A percentile compares a stretch with the other conserved stretches of the same genome.
Conservation (phyloP, 2,888 invertebrate genomes). For the Cryptocephalus primarius region DNA sequence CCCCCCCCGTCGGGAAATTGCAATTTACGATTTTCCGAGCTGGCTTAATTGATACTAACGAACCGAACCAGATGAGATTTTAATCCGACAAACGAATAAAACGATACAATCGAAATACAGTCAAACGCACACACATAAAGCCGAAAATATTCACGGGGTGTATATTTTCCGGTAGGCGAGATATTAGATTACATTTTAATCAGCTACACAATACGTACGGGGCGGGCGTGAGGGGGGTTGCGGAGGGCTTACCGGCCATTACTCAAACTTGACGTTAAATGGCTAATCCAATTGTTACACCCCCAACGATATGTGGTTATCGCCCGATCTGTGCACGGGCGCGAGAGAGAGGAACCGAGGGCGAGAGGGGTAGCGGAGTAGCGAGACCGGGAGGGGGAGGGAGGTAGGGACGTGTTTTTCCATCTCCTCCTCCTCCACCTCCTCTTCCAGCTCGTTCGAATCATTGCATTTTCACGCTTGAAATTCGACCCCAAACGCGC, state of each 20-base stretch:
- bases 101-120: conserved; percentile 25
- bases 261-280: conserved; percentile 41
- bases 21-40: not conserved
- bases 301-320: conserved; percentile 37
- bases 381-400: not conserved
- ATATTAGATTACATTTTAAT: conserved; percentile 45
- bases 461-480: conserved; percentile 26
- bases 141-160: conserved; percentile 29
- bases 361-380: not conserved
- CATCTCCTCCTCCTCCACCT: conserved; percentile 2
- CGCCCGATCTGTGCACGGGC: conserved; percentile 20
- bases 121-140: conserved; percentile 17
- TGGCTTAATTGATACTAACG: conserved; percentile 20
- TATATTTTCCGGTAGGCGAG: conserved; percentile 33
- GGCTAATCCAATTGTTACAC: conserved; percentile 39
- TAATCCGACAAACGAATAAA: conserved; percentile 27
- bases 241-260: conserved; percentile 36
- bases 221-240: conserved; percentile 17
- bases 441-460: conserved; percentile 16
- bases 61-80: conserved; percentile 27
- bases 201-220: conserved; percentile 29
- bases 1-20: not conserved
- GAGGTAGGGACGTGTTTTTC: not conserved
- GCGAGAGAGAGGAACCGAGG: conserved; percentile 5
- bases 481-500: conserved; percentile 14